Base-by-base conservation (phyloP, 1,140 invertebrate genomes). In the Cotesia typhae region DNA sequence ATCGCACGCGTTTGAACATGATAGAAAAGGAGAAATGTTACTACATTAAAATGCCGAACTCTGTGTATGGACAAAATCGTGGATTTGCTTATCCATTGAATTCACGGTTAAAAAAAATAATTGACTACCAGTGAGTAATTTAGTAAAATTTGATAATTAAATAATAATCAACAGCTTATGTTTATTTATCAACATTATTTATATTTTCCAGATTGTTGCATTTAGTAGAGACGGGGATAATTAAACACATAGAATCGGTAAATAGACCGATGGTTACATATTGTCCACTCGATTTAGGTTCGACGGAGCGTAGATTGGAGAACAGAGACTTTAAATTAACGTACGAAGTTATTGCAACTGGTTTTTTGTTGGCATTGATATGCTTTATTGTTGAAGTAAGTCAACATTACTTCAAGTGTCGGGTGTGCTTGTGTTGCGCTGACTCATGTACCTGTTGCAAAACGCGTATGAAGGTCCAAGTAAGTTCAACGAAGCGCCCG, bases 241-340 rank as follows among this genome's bases (percentile, higher is more conserved):
- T 94, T 0, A 90, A 91, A 70, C 91, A 90, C 72, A 85, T 91
- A 70, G 86, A 91, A 60, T 82, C 81, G 2, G 83, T 87, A 68
- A 88, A 91, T 73, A 76, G 94, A 74, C 93, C 94, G 0, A 88
- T 90, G 70, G 91, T 91, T 0, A 89, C 90, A 73, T 92, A 95
- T 59, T 96, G 94, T 78, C 94, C 94, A 0, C 85, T 94, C 35
- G 89, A 95, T 84, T 85, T 95, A 47, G 92, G 91, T 63, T 93
- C 91, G n/a, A 94, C 91, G 52, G 94, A 95, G 76, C 87, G 94
- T 2, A 91, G 92, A 79, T 83, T 96, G 7, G 82, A 90, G 60
- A 93, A 95, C 77, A 82, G 88, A 37, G 89, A 90, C 81, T 84
- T 95, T 1, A 81, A 87, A 55, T 90, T 93, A 81, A 95, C 94